Evolutionary conservation across 35 echinoderm and acorn worm genomes (phyloP).

Genomic region (Eucidaris tribuloides): DNA sequence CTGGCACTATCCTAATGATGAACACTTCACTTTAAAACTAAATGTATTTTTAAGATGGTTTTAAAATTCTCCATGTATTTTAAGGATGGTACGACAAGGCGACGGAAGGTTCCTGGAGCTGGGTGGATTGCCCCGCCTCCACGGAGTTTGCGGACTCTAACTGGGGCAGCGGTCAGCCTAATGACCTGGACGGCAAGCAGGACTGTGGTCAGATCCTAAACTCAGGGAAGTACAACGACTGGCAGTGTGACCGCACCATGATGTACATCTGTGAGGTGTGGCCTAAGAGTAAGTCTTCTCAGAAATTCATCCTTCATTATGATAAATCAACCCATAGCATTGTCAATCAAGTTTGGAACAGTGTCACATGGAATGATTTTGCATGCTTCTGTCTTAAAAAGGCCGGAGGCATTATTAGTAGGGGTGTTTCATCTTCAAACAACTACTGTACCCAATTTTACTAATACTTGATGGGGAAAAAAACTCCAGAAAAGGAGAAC

Average conservation of each 20-base stretch:
- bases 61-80: not conserved
- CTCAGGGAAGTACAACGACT: slow-evolving; percentile 66
- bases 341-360: no score
- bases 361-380: not conserved
- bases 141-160: slow-evolving; percentile 51
- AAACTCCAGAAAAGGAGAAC: no score
- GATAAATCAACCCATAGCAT: no score
- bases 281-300: slow-evolving; percentile 61
- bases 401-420: no score
- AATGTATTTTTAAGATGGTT: no score
- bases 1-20: no score
- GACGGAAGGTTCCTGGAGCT: slow-evolving; percentile 72
- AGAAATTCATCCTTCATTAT: no score
- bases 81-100: slow-evolving; percentile 82
- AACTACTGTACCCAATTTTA: no score
- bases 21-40: no score
- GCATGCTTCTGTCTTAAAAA: no score
- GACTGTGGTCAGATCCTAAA: slow-evolving; percentile 70
- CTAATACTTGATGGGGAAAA: no score
- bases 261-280: slow-evolving; percentile 82
- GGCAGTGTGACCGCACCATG: slow-evolving; percentile 56
- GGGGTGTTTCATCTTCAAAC: no score
- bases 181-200: slow-evolving; percentile 46
- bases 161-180: slow-evolving; percentile 80
- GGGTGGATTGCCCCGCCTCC: slow-evolving; percentile 72